Conservation (phyloP, 2,113 vertebrate genomes). For the Cyprinodon tularosa region DNA sequence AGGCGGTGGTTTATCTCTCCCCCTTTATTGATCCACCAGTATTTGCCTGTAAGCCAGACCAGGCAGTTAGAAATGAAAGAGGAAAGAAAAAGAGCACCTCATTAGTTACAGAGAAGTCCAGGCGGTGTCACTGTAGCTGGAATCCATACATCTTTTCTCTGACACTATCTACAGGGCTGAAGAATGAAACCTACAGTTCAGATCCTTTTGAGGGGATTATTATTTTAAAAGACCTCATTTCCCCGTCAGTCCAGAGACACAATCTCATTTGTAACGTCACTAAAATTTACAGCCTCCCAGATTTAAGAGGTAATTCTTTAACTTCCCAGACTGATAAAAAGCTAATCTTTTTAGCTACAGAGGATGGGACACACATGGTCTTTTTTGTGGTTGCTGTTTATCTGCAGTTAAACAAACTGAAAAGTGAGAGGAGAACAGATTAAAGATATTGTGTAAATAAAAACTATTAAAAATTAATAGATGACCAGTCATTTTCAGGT, state of each 20-base stretch:
- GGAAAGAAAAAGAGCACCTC: constrained; percentile 23
- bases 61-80: constrained; percentile 11
- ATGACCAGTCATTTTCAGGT: constrained; percentile 12
- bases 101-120: constrained; percentile 45
- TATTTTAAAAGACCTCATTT: constrained; percentile 38
- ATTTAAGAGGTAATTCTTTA: constrained; percentile 47
- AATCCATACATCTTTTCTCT: constrained; percentile 38
- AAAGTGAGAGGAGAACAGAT: constrained; percentile 14
- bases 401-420: constrained; percentile 2
- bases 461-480: constrained; percentile 21
- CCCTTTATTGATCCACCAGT: constrained; percentile 58
- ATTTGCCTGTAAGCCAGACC: constrained; percentile 40
- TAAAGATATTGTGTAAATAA: constrained; percentile 21
- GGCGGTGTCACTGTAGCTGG: constrained; percentile 43
- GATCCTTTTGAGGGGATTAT: constrained; percentile 49
- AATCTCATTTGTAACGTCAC: constrained; percentile 41
- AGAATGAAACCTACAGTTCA: constrained; percentile 43
- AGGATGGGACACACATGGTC: constrained; percentile 41
- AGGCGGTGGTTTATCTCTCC: constrained; percentile 34
- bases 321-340: constrained; percentile 61
- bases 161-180: constrained; percentile 16
- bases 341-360: constrained; percentile 56
- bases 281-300: constrained; percentile 51
- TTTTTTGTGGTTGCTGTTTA: constrained; percentile 9
- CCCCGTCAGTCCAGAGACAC: constrained; percentile 35